Base-by-base conservation (phyloP, 1,140 invertebrate genomes). In the Andricus grossulariae region DNA sequence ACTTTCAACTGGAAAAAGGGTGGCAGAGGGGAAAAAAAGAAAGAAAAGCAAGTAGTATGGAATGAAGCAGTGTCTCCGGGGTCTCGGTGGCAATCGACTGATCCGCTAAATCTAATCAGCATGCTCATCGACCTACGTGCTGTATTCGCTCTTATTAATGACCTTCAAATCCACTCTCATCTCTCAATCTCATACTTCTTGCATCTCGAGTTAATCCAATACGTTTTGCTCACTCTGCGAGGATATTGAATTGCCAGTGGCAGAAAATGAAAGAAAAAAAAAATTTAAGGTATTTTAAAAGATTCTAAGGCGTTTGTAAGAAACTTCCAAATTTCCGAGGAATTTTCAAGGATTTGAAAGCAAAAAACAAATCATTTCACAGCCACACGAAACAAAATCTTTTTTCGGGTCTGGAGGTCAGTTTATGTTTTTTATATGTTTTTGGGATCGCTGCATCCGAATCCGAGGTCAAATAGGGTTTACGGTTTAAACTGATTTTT, bases 21-120 rank as follows among this genome's bases (percentile, higher is more conserved):
- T 73, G 54, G 71, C 21, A 75, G 71, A 81, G 50, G 57, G n/a
- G n/a, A n/a, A 77, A 19, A 71, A 45, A 70, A 15, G 4, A n/a
- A 72, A 4, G 7, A 19, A 77, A 73, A 76, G 72, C 71, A 71
- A 74, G 66, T 55, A 77, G 75, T 78, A 72, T 50, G 73, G 79
- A 77, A 77, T 74, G 76, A 78, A 70, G 49, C 76, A 19, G 71
- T 54, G 19, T 32, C 73, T 45, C 25, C 32, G 71, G 60, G 73
- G 81, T 81, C 82, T 78, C 78, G 81, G 77, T 84, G 80, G 86
- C 85, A 86, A 88, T 89, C 83, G 83, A 84, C 78, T 78, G 85
- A 87, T 85, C 88, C 87, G 87, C 88, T 89, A 89, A 90, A 89
- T 89, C 85, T 87, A 89, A 90, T 89, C 89, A 88, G 86, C 87